Evolutionary conservation across 2,113 vertebrate species (phyloP), one percentile per base, ranked within the genome.

Genomic region (Odocoileus virginianus): DNA sequence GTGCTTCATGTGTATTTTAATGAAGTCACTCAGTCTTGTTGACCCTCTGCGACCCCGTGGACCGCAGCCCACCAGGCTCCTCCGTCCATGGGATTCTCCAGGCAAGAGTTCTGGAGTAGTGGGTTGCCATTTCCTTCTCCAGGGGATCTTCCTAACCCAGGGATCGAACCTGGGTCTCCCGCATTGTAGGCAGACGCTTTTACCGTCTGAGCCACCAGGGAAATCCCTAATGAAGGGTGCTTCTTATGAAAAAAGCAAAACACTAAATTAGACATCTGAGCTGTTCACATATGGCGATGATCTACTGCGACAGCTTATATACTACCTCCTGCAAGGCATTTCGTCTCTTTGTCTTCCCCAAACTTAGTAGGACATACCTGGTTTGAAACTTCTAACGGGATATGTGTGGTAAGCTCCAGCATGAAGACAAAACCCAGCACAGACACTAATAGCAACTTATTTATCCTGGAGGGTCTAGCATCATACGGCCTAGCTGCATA

Each of bases 291-390:
- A 30, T 45, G 16, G 36, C 14, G 0, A 43, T 55, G 17, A 8
- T 47, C 61, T 9, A 3, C 45, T 50, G 4, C 1, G 4, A 1
- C 5, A 54, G 58, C 81, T 27, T 17, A 1, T 0, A 0, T 1
- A 17, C 2, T 11, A 1, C 76, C 13, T 76, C 21, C 87, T 86
- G 33, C 23, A 27, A 50, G 40, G 33, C 43, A 3, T 19, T 16
- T 30, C 5, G 40, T 14, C 6, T 33, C 14, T 40, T 15, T 2
- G 5, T 4, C 14, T 25, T 7, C n/a, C 4, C 36, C 47, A 10
- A 52, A 50, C 52, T 11, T 6, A 4, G 13, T n/a, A 67, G 47
- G 45, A 9, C 17, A 19, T 15, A 5, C 3, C 50, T 40, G 28
- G 14, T 12, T 25, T 50, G 50, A 21, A 43, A 52, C 45, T 64